phyloP scores from a whole-genome alignment of 2,113 vertebrate genomes.

The Cyanoliseus patagonus region DNA sequence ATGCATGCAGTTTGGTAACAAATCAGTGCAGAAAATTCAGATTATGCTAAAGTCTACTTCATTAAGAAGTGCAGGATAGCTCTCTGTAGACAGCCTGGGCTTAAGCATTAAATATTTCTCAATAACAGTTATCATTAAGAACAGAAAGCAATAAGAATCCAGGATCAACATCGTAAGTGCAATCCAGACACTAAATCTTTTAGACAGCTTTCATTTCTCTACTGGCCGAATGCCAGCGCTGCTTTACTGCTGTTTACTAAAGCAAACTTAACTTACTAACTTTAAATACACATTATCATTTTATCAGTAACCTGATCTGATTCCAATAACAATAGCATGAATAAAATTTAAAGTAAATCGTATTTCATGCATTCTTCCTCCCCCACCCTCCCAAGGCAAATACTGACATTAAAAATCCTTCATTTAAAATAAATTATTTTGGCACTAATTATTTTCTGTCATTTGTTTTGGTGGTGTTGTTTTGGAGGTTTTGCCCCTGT shows the following conservation, averaged over 20 bases:
- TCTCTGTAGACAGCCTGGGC: neutral
- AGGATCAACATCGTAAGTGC: constrained; percentile 3
- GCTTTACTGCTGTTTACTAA: constrained; percentile 4
- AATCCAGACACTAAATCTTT: constrained; percentile 4
- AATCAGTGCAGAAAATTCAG: neutral
- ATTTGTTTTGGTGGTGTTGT: neutral
- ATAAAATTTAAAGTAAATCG: neutral
- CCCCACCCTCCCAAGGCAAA: neutral
- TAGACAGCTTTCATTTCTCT: neutral
- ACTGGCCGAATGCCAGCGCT: neutral
- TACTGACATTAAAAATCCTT: neutral
- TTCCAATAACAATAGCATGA: neutral
- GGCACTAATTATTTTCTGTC: constrained; percentile 51
- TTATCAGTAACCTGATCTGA: neutral
- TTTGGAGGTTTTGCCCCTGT: neutral
- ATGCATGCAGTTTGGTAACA: constrained; percentile 32
- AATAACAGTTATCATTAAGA: neutral
- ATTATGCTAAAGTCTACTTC: neutral
- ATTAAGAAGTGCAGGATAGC: neutral
- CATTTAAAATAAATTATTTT: neutral
- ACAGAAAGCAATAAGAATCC: neutral
- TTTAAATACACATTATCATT: neutral
- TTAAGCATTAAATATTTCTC: neutral
- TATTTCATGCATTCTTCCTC: neutral
- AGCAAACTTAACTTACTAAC: neutral